phyloP scores from a whole-genome alignment of 2,113 vertebrate species.

The Oryzias woworae region DNA sequence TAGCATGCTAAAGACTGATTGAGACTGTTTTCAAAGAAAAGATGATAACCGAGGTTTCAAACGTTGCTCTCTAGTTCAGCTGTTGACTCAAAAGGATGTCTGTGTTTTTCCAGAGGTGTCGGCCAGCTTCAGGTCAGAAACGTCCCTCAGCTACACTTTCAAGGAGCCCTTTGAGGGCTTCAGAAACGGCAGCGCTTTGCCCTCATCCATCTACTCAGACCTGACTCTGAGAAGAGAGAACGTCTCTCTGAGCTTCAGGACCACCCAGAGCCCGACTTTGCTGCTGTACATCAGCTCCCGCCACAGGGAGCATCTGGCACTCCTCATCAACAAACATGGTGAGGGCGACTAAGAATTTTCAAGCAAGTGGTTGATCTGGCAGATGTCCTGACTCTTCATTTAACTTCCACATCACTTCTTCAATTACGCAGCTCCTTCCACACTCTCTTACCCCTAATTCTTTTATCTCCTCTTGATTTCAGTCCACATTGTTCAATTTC shows the following conservation, averaged over 20 bases:
- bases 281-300: slow-evolving; percentile 85
- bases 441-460: not conserved
- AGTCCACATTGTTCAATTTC: not conserved
- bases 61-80: not conserved
- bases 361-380: not conserved
- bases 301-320: slow-evolving; percentile 85
- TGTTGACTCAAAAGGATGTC: not conserved
- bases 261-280: slow-evolving; percentile 81
- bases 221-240: slow-evolving; percentile 80
- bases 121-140: slow-evolving; percentile 83
- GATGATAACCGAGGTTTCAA: not conserved
- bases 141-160: slow-evolving; percentile 86
- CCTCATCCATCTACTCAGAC: slow-evolving; percentile 86
- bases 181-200: slow-evolving; percentile 83
- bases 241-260: slow-evolving; percentile 86
- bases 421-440: not conserved
- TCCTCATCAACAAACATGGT: slow-evolving; percentile 89
- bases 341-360: slow-evolving; percentile 41
- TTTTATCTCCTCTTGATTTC: slow-evolving; percentile 18
- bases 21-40: too few relatives aligned
- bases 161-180: slow-evolving; percentile 83
- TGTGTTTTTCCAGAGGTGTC: slow-evolving; percentile 83
- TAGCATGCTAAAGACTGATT: too few relatives aligned
- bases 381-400: not conserved
- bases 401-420: not conserved